These are phyloP conservation scores for Lutjanus argentimaculatus DNA, from an alignment of 2,797 vertebrate species.

Conservation along the genomic window DNA sequence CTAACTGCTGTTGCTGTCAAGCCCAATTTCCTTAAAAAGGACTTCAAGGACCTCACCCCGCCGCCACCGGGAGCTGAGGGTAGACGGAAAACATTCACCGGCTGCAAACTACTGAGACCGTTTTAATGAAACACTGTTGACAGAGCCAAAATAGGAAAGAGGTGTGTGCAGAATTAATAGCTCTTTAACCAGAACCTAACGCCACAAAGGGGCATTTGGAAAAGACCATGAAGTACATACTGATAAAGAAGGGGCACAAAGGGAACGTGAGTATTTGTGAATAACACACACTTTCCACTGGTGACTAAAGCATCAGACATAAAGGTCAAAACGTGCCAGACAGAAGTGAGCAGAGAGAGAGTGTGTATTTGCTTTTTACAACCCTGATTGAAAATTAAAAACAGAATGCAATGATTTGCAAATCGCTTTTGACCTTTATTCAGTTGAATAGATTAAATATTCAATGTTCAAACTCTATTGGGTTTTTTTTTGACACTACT, in stretches of 20 bases:
- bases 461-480: no score
- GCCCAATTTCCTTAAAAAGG: slow-evolving; percentile 61
- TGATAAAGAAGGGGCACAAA: slow-evolving; percentile 44
- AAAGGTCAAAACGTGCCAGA: slow-evolving; percentile 31
- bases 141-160: slow-evolving; percentile 48
- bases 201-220: slow-evolving; percentile 53
- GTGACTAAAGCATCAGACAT: slow-evolving; percentile 11
- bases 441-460: no score
- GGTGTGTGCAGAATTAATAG: slow-evolving; percentile 65
- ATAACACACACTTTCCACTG: slow-evolving; percentile 22
- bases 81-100: slow-evolving; percentile 52
- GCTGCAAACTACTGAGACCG: slow-evolving; percentile 52
- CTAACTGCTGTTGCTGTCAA: slow-evolving; percentile 62
- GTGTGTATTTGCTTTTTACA: not conserved
- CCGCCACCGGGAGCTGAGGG: slow-evolving; percentile 41
- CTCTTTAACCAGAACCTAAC: slow-evolving; percentile 53
- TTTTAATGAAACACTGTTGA: slow-evolving; percentile 73
- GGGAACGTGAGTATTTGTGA: slow-evolving; percentile 10
- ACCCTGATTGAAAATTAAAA: no score
- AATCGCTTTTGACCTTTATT: no score
- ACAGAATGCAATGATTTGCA: no score
- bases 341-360: not conserved
- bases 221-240: slow-evolving; percentile 45
- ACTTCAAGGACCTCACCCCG: slow-evolving; percentile 59
- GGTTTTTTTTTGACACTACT: no score